Evolutionary conservation across 2,888 invertebrate genomes (phyloP), one percentile per base, ranked within the genome.

Genomic region (Tiliacea citrago): DNA sequence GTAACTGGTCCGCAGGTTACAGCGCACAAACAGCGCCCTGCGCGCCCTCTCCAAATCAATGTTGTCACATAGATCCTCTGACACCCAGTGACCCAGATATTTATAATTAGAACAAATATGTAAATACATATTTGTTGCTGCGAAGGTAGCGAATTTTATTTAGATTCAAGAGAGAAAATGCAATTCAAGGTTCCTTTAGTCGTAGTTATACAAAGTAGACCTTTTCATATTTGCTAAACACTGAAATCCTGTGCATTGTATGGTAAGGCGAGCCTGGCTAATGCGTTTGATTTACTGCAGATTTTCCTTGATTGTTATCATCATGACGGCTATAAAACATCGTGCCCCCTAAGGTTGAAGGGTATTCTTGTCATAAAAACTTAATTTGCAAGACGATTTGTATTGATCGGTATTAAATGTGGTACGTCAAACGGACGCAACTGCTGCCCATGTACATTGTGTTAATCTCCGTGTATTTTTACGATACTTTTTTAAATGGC

Each of bases 221-320:
- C 16, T 58, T 60, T 76, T 61, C 21, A 35, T 29, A 18, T 66
- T 73, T 49, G 29, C 21, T 51, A 13, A 62, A 42, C 24, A 47
- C 21, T 70, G 51, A 53, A 62, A 53, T 62, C 13, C 24, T 71
- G 55, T 65, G 24, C 39, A 47, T 60, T 62, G n/a, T 79, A 75
- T 53, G 10, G 18, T 45, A 58, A 42, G 39, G 39, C 24, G 60
- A 39, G 24, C 45, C 81, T 74, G 55, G 49, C 42, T 51, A 45
- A 61, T 47, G 51, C 39, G n/a, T 77, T 39, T n/a, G 29, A 53
- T 55, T 67, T 69, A 61, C 69, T 58, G 45, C 51, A 57, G 69
- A 63, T 65, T 71, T 68, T 77, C 47, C 58, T 74, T 69, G 81
- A 65, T 67, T 53, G 35, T 63, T 60, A 80, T 69, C 84, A 67